Evolutionary conservation across 92 coral and sea anemone species (phyloP).

Genomic region (Montipora capitata): DNA sequence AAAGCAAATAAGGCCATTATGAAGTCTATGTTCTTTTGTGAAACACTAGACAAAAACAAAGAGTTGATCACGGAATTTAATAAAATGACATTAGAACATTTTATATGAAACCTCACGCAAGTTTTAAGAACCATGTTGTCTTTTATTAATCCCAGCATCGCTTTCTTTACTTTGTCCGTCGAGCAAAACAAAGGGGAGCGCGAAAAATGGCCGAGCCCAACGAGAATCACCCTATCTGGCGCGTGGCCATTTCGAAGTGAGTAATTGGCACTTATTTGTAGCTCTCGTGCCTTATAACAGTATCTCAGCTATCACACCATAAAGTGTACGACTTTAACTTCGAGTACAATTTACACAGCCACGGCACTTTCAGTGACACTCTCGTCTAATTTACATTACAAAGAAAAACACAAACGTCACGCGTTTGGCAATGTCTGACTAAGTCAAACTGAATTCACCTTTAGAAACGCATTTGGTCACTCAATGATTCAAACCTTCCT

Average conservation of each 20-base stretch:
- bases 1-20: neutral
- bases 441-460: neutral
- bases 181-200: too few species aligned
- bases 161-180: too few species aligned
- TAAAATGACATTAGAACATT: slow-evolving; percentile 15
- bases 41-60: neutral
- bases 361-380: neutral
- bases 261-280: too few species aligned
- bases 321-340: neutral
- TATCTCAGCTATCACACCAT: neutral
- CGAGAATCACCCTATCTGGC: too few species aligned
- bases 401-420: slow-evolving; percentile 5
- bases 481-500: too few species aligned
- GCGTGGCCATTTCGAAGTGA: too few species aligned
- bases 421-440: neutral
- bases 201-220: too few species aligned
- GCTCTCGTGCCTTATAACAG: neutral
- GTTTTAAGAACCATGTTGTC: neutral
- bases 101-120: slow-evolving; percentile 11
- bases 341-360: neutral
- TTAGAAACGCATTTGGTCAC: too few species aligned
- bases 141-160: too few species aligned
- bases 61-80: neutral
- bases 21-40: too few species aligned
- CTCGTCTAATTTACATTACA: slow-evolving; percentile 9